Evolutionary conservation across 2,113 vertebrate species (phyloP).

Genomic region (Morone chrysops): DNA sequence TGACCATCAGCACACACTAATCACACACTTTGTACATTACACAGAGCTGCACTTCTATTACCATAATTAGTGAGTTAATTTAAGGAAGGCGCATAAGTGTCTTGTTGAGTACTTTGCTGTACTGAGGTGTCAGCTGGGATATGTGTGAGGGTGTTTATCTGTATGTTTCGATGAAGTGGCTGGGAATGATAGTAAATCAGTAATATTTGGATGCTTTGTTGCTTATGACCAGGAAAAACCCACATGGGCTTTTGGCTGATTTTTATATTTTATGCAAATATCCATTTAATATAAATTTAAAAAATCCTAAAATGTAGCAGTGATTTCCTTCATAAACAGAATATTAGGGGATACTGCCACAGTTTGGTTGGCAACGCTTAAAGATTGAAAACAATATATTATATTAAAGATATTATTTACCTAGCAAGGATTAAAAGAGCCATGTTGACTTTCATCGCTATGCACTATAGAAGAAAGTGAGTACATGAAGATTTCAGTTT

Average conservation of each 20-base stretch:
- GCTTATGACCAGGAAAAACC: background rate
- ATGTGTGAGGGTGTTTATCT: background rate
- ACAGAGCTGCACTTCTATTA: constrained; percentile 19
- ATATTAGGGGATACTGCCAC: background rate
- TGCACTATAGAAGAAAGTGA: no score
- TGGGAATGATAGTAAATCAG: background rate
- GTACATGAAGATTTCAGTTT: no score
- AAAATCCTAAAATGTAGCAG: background rate
- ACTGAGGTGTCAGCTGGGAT: background rate
- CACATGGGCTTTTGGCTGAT: background rate
- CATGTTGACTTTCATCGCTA: no score
- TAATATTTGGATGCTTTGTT: background rate
- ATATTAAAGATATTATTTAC: no score
- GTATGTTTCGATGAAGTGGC: background rate
- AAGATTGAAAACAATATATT: background rate
- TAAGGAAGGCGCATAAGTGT: constrained; percentile 13
- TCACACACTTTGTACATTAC: constrained; percentile 6
- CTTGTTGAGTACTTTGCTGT: constrained; percentile 1
- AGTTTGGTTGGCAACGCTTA: background rate
- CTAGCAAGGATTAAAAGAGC: no score
- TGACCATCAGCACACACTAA: constrained; percentile 19
- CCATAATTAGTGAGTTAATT: constrained; percentile 48
- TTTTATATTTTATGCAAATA: background rate
- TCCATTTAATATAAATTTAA: background rate
- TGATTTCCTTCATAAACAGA: background rate